These are phyloP conservation scores for Pristionchus maxplancki DNA, from an alignment of 2,888 invertebrate genomes.

Conservation along the genomic window DNA sequence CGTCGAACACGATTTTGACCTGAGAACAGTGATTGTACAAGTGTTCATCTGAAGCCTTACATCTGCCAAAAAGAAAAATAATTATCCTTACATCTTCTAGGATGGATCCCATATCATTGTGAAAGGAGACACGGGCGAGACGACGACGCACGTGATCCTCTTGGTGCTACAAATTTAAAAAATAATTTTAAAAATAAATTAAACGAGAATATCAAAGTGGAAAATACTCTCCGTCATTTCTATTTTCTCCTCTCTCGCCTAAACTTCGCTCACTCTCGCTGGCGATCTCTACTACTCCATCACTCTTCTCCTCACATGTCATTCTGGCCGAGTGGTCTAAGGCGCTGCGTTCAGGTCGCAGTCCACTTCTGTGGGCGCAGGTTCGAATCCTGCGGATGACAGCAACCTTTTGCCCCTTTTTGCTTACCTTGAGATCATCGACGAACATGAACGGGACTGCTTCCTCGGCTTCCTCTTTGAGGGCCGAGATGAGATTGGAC, in stretches of 20 bases:
- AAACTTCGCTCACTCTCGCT: background rate
- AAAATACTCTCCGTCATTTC: background rate
- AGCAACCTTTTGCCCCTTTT: background rate
- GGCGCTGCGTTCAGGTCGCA: slow-evolving; percentile 88
- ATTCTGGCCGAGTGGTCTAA: slow-evolving; percentile 86
- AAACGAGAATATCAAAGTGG: background rate
- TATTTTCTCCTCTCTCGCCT: background rate
- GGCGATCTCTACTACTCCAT: background rate
- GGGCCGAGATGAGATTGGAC: slow-evolving; percentile 21
- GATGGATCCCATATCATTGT: slow-evolving; percentile 38
- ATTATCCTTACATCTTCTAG: background rate
- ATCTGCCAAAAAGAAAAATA: background rate
- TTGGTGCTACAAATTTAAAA: slow-evolving; percentile 22
- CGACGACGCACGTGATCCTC: slow-evolving; percentile 45
- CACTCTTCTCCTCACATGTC: slow-evolving; percentile 48
- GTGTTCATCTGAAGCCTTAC: background rate
- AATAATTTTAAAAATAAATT: background rate
- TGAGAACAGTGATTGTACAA: background rate
- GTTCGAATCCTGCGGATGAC: slow-evolving; percentile 69
- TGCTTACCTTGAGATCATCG: slow-evolving; percentile 51
- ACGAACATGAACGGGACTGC: slow-evolving; percentile 52
- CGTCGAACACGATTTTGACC: slow-evolving; percentile 49
- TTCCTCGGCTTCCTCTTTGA: slow-evolving; percentile 51
- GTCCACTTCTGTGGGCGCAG: slow-evolving; percentile 80
- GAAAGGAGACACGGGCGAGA: slow-evolving; percentile 46